phyloP scores from a whole-genome alignment of 2,888 invertebrate species.

The Pherbina coryleti region DNA sequence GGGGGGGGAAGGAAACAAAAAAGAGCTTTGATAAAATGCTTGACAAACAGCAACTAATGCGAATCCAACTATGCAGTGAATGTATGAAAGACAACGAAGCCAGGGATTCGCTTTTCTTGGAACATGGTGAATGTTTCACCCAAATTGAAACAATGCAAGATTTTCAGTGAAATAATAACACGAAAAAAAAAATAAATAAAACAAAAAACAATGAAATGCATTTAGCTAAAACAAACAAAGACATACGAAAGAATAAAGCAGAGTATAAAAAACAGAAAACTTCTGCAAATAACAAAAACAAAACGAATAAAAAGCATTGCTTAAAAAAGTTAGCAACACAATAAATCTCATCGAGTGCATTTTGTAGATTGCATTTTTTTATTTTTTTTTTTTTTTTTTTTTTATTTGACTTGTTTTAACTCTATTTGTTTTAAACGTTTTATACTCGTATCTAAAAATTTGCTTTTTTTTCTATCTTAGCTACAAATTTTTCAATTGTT shows the following conservation, averaged over 20 bases:
- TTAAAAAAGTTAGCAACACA: not conserved
- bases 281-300: no score
- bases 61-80: not conserved
- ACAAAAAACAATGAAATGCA: not conserved
- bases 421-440: not conserved
- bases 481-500: not conserved
- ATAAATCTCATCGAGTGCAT: not conserved
- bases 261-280: not conserved
- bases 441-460: no score
- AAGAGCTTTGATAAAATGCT: not conserved
- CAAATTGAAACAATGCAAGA: not conserved
- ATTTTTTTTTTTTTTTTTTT: not conserved
- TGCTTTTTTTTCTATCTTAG: no score
- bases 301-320: no score
- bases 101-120: not conserved
- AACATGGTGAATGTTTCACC: not conserved
- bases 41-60: slow-evolving; percentile 8
- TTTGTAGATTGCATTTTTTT: not conserved
- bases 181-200: not conserved
- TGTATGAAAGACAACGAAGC: not conserved
- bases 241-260: not conserved
- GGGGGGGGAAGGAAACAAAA: not conserved
- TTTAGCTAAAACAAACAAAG: not conserved
- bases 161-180: not conserved
- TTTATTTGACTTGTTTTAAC: not conserved